These are phyloP conservation scores for Branchinecta lynchi DNA, from an alignment of 1,140 invertebrate species.

Conservation along the genomic window DNA sequence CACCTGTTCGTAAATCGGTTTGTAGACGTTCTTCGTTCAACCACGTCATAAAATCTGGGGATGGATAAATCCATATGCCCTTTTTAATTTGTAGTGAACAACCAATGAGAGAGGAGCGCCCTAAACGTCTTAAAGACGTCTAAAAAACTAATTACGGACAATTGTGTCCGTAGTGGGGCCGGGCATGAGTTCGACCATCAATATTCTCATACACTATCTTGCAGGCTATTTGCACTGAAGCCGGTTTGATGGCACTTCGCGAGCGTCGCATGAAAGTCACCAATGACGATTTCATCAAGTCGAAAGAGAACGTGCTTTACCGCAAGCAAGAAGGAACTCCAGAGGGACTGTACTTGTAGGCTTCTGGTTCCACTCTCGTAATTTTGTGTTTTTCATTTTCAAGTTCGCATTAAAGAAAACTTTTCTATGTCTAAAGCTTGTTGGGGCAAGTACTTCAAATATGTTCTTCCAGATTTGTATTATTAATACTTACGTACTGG, in stretches of 20 bases:
- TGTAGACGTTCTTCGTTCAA: too few relatives aligned
- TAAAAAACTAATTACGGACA: not conserved
- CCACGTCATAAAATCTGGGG: constrained; percentile 12
- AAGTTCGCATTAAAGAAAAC: too few relatives aligned
- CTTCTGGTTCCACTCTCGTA: constrained; percentile 18
- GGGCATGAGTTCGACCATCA: too few relatives aligned
- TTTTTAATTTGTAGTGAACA: too few relatives aligned
- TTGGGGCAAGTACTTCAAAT: too few relatives aligned
- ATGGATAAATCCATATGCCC: too few relatives aligned
- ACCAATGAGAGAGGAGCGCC: too few relatives aligned
- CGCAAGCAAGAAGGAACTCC: constrained; percentile 98
- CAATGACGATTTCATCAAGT: constrained; percentile 98
- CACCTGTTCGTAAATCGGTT: too few relatives aligned
- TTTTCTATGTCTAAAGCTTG: too few relatives aligned
- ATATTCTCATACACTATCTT: constrained; percentile 24
- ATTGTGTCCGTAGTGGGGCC: not conserved
- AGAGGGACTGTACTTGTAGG: constrained; percentile 93
- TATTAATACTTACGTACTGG: too few relatives aligned
- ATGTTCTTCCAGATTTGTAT: too few relatives aligned
- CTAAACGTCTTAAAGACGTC: not conserved
- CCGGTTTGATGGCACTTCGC: constrained; percentile 88
- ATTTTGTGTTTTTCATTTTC: constrained; percentile 24
- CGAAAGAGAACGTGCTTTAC: constrained; percentile 98
- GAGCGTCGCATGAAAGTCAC: constrained; percentile 99
- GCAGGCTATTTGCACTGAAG: constrained; percentile 98